Conservation (phyloP, 2,888 invertebrate genomes). For the Pegoplata infirma region DNA sequence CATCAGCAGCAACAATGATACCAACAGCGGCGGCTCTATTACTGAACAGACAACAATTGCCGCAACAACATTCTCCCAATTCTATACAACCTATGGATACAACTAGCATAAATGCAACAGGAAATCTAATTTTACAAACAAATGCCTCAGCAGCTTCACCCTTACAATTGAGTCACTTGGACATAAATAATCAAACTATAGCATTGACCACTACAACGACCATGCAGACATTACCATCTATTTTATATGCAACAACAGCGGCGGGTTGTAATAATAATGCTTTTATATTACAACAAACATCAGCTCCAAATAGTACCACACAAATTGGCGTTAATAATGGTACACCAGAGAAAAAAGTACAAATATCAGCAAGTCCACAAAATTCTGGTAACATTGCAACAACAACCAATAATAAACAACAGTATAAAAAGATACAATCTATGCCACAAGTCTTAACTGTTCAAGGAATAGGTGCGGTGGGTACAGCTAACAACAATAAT, state of each 20-base stretch:
- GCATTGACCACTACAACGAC: constrained; percentile 44
- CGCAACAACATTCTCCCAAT: constrained; percentile 65
- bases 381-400: constrained; percentile 7
- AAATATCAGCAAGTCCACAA: constrained; percentile 45
- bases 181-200: constrained; percentile 54
- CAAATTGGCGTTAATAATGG: constrained; percentile 20
- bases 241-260: constrained; percentile 65
- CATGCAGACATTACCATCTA: constrained; percentile 56
- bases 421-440: constrained; percentile 69
- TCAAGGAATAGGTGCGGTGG: constrained; percentile 65
- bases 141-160: constrained; percentile 16
- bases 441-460: constrained; percentile 71
- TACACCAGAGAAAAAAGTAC: constrained; percentile 60
- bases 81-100: constrained; percentile 68
- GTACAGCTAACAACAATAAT: constrained; percentile 54
- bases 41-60: constrained; percentile 49
- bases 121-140: constrained; percentile 47
- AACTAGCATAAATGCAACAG: constrained; percentile 15
- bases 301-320: constrained; percentile 20
- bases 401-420: constrained; percentile 59
- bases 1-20: constrained; percentile 38
- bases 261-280: constrained; percentile 58
- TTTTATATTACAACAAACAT: constrained; percentile 71
- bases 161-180: constrained; percentile 60
- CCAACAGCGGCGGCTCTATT: constrained; percentile 23